These are phyloP conservation scores for Colinus virginianus DNA, from an alignment of 2,113 vertebrate genomes.

Conservation along the genomic window DNA sequence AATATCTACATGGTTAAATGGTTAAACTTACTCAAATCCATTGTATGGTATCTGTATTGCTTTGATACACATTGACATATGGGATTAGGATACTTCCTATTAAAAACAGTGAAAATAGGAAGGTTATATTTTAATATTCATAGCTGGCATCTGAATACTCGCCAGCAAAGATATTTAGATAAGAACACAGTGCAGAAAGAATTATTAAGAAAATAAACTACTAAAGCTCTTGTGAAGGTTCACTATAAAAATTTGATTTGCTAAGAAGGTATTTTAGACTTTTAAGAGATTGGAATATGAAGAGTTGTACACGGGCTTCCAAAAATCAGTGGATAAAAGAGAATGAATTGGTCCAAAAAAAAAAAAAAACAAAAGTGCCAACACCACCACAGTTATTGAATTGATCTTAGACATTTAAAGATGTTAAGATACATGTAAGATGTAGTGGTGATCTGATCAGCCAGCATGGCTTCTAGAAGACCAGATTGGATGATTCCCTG, in stretches of 20 bases:
- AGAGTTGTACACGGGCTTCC: neutral
- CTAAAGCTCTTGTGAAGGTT: neutral
- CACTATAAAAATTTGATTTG: neutral
- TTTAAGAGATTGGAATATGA: neutral
- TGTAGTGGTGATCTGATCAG: too few relatives aligned
- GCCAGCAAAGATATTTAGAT: neutral
- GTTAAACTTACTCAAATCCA: neutral
- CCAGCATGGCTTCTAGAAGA: too few relatives aligned
- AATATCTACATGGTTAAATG: slow-evolving; percentile 1
- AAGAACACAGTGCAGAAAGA: neutral
- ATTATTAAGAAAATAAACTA: neutral
- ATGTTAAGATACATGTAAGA: too few relatives aligned
- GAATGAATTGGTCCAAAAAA: neutral
- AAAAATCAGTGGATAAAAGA: neutral
- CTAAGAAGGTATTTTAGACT: neutral
- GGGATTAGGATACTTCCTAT: neutral
- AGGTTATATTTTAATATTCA: neutral
- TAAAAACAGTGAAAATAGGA: neutral
- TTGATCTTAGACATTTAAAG: too few relatives aligned
- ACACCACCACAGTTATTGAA: too few relatives aligned
- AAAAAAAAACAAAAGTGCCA: too few relatives aligned
- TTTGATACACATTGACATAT: neutral
- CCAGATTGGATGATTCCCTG: too few relatives aligned
- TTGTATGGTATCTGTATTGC: neutral
- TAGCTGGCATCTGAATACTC: neutral